Evolutionary conservation across 2,797 vertebrate species (phyloP).

Genomic region (Typhlichthys eigenmanni): DNA sequence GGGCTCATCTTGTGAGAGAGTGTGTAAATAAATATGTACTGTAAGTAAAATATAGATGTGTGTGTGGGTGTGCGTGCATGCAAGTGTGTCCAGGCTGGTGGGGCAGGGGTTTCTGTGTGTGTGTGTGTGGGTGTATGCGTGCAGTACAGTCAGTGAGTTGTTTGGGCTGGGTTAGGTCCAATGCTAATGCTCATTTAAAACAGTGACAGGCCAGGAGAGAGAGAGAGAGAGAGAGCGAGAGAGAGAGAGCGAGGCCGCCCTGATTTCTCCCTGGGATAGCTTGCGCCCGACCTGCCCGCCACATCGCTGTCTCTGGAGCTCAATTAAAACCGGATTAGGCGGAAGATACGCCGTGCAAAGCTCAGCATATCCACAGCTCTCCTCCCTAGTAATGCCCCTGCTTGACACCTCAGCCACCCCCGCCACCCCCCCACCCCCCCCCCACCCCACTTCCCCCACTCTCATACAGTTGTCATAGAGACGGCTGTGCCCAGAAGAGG

Average conservation of each 20-base stretch:
- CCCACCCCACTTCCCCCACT: conserved; percentile 65
- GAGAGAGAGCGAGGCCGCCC: conserved; percentile 69
- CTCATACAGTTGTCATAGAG: conserved; percentile 97
- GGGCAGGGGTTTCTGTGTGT: background rate
- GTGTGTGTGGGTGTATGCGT: conserved; percentile 7
- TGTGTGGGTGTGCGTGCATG: conserved; percentile 11
- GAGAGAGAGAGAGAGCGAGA: conserved; percentile 29
- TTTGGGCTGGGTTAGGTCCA: conserved; percentile 87
- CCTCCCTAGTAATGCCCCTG: conserved; percentile 86
- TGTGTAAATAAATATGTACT: background rate
- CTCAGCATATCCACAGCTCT: conserved; percentile 80
- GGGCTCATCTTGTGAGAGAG: background rate
- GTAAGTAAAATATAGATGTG: background rate
- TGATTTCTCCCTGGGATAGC: conserved; percentile 99
- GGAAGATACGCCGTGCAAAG: conserved; percentile 89
- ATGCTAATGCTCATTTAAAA: conserved; percentile 95
- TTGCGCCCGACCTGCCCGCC: conserved; percentile 87
- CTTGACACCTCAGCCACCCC: conserved; percentile 93
- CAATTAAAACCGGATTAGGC: conserved; percentile 99
- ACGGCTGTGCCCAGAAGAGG: conserved; percentile 80
- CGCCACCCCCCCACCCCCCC: conserved; percentile 31
- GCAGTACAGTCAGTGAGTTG: conserved; percentile 72
- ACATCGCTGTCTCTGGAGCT: conserved; percentile 98
- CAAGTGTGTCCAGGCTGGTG: conserved; percentile 23
- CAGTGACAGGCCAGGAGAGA: conserved; percentile 88